Evolutionary conservation across 2,888 invertebrate species (phyloP).

Genomic region (Sarcophaga caerulescens): DNA sequence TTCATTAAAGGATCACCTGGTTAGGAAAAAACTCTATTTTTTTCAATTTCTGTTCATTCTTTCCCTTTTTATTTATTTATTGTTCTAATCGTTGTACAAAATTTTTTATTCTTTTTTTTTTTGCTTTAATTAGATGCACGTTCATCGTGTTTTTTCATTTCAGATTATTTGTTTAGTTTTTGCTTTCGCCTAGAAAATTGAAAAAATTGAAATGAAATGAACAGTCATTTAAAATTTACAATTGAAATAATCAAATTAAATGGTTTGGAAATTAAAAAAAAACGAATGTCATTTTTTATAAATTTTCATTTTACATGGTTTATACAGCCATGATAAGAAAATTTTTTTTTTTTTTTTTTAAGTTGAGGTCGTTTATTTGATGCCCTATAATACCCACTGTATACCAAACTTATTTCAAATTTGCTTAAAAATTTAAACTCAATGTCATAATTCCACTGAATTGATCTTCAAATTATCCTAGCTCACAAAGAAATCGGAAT

Average conservation of each 20-base stretch:
- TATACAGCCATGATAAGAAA: not conserved
- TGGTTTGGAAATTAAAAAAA: conserved; percentile 47
- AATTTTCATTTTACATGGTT: not conserved
- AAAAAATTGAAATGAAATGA: conserved; percentile 37
- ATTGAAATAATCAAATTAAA: conserved; percentile 57
- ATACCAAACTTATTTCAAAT: too few species aligned
- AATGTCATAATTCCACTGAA: too few species aligned
- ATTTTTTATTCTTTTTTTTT: not conserved
- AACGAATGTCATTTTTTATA: not conserved
- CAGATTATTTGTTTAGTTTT: not conserved
- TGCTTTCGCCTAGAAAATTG: not conserved
- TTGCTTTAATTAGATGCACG: conserved; percentile 56
- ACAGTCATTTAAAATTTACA: conserved; percentile 46
- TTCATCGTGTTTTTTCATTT: conserved; percentile 23
- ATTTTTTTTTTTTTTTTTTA: not conserved
- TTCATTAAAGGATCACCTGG: conserved; percentile 52
- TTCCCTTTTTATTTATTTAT: not conserved
- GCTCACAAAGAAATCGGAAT: too few species aligned
- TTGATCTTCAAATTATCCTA: too few species aligned
- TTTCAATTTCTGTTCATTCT: not conserved
- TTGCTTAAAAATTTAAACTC: too few species aligned
- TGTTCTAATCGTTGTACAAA: not conserved
- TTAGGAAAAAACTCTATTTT: not conserved
- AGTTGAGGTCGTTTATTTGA: too few species aligned
- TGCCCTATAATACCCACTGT: too few species aligned